Evolutionary conservation across 2,888 invertebrate species (phyloP), one percentile per base, ranked within the genome.

Genomic region (Lepeophtheirus nordmannii): DNA sequence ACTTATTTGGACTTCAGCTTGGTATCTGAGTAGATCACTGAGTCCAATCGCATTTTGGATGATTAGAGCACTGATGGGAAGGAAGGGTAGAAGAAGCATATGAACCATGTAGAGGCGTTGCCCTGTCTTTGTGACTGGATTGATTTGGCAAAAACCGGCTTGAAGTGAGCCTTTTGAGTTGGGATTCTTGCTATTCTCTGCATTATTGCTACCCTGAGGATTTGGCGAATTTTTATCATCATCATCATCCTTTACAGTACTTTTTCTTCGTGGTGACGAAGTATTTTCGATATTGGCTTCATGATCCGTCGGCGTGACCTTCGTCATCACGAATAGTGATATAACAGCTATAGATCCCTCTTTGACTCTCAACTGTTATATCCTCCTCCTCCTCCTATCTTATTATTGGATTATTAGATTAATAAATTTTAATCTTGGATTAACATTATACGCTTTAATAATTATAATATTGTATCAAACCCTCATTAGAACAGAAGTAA

Each of bases 21-120:
- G 40, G 22, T 53, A 56, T 17, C 53, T 5, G 38, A 63, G 40
- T 53, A 63, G 40, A 23, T 63, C 63, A n/a, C 53, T 63, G 10
- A 63, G 53, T 17, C 23, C 53, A 53, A 63, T 53, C 9, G 56
- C 20, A 53, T 63, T 63, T 56, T 63, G 63, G 23, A 56, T 38
- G 7, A 46, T 20, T 8, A 63, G 63, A n/a, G 53, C n/a, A n/a
- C 41, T n/a, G 17, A 63, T 63, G 14, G 63, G 63, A 17, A 53
- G 23, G 53, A 63, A 63, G 38, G 37, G 20, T 37, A 63, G 22
- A 38, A 63, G 23, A 10, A 63, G 22, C 10, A 53, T 63, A 30
- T 63, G 63, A 30, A 63, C 22, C 53, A 63, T 46, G 53, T 46
- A 46, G 53, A 46, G 53, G n/a, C 53, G 53, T 17, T 46, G 53